Evolutionary conservation across 2,888 invertebrate genomes (phyloP).

Genomic region (Acleris sparsana): DNA sequence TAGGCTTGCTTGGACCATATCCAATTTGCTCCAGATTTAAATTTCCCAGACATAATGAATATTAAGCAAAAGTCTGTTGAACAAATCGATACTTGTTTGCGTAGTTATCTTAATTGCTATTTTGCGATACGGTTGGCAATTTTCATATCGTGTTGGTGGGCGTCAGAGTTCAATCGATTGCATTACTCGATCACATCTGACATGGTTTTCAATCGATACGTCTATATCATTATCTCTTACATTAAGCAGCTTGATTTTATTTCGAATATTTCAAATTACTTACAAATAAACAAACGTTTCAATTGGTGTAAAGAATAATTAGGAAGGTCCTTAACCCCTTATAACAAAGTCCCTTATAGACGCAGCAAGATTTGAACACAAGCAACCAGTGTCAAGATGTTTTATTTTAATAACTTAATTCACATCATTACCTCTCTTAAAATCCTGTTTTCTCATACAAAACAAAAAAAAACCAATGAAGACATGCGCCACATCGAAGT

Average conservation of each 20-base stretch:
- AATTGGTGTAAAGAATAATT: neutral
- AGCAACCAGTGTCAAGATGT: neutral
- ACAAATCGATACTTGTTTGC: slow-evolving; percentile 38
- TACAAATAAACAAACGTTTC: neutral
- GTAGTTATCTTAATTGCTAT: slow-evolving; percentile 41
- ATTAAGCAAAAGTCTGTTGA: slow-evolving; percentile 39
- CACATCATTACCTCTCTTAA: slow-evolving; percentile 16
- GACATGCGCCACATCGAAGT: slow-evolving; percentile 21
- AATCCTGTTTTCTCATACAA: slow-evolving; percentile 7
- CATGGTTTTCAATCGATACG: slow-evolving; percentile 36
- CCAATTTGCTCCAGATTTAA: slow-evolving; percentile 29
- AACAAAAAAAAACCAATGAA: slow-evolving; percentile 20
- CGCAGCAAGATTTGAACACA: too few species aligned
- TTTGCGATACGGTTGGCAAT: slow-evolving; percentile 37
- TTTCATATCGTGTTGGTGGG: slow-evolving; percentile 39
- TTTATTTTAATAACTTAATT: slow-evolving; percentile 12
- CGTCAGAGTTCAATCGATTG: slow-evolving; percentile 42
- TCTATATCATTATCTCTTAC: slow-evolving; percentile 6
- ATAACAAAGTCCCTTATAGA: neutral
- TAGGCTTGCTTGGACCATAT: slow-evolving; percentile 30
- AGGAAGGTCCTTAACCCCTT: neutral
- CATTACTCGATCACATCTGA: slow-evolving; percentile 29
- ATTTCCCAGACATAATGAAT: slow-evolving; percentile 35
- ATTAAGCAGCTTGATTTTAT: neutral
- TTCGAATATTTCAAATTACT: neutral